These are phyloP conservation scores for Microctenopoma lineatum DNA, from an alignment of 2,797 vertebrate genomes.

Conservation along the genomic window DNA sequence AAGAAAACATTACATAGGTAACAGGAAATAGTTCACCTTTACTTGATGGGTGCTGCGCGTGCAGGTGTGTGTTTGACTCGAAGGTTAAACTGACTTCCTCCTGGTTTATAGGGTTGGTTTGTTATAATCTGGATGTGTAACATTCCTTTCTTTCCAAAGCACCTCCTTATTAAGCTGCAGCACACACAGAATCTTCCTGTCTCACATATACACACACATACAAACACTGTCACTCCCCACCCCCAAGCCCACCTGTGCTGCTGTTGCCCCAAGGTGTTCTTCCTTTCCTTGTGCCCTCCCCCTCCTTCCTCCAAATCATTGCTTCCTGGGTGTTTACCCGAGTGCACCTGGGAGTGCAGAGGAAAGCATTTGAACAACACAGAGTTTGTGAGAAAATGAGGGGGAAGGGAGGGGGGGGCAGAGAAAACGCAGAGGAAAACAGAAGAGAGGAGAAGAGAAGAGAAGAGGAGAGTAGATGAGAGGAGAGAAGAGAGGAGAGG, in stretches of 20 bases:
- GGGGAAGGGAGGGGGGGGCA: neutral
- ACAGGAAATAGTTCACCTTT: conserved; percentile 52
- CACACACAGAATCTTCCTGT: conserved; percentile 50
- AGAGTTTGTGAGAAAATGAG: neutral
- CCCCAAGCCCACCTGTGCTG: conserved; percentile 71
- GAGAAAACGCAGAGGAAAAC: no score
- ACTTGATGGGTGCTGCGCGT: conserved; percentile 27
- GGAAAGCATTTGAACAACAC: conserved; percentile 1
- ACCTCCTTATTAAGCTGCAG: conserved; percentile 57
- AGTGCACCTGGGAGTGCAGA: conserved; percentile 58
- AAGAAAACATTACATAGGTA: conserved; percentile 64
- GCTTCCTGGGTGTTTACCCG: conserved; percentile 70
- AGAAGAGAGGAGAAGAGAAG: neutral
- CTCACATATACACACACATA: conserved; percentile 25
- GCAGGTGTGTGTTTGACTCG: conserved; percentile 31
- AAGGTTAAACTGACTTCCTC: conserved; percentile 61
- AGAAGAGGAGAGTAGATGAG: conserved; percentile 2
- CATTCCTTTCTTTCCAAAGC: conserved; percentile 71
- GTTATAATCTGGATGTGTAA: conserved; percentile 74
- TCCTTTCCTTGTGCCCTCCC: conserved; percentile 40
- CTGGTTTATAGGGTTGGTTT: conserved; percentile 73
- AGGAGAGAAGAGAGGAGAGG: neutral
- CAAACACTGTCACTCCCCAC: conserved; percentile 15
- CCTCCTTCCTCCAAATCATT: conserved; percentile 7
- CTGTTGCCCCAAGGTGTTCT: conserved; percentile 57